Base-by-base conservation (phyloP, 2,888 invertebrate genomes). In the Acrocera orbiculus region DNA sequence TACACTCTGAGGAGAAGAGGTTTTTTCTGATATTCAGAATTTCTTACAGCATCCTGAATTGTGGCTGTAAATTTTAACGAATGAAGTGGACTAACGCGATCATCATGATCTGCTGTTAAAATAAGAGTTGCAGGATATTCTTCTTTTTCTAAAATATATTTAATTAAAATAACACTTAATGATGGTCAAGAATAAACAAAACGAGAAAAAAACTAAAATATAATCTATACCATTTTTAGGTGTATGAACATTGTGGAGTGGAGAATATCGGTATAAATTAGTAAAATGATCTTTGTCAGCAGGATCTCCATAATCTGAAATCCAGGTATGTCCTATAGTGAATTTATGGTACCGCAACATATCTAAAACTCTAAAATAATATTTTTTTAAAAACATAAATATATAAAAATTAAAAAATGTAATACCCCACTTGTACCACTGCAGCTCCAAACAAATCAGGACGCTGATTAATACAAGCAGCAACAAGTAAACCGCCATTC, bases 261-360 rank as follows among this genome's bases (percentile, higher is more conserved):
- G 96, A 4, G 96, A 96, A 62, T 85, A 85, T 53, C 81, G 80
- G 40, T 74, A 64, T 33, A 92, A 61, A 60, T 81, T 82, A 8
- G 79, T 66, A 55, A 95, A 96, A 50, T 95, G 81, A 17, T 82
- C 75, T 46, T 73, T 66, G 47, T 83, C 74, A 46, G 89, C 87
- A 0, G 93, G 77, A 58, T 77, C 79, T 26, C 96, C 96, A 64
- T 82, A 98, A 63, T 98, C 96, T 0, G 92, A 85, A 37, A 61
- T 78, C 96, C 96, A 98, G 27, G 90, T 86, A 61, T 85, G 82
- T 0, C 95, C 98, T 52, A 96, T 90, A 5, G 96, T 98, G 61
- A 96, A 93, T 64, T 92, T 92, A 61, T 96, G 93, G 65, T 85
- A 98, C 35, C 93, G 73, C 40, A 96, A 64, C 93, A 96, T 90